These are phyloP conservation scores for Ophioninae sp. DNA, from an alignment of 2,888 invertebrate genomes.

Conservation along the genomic window DNA sequence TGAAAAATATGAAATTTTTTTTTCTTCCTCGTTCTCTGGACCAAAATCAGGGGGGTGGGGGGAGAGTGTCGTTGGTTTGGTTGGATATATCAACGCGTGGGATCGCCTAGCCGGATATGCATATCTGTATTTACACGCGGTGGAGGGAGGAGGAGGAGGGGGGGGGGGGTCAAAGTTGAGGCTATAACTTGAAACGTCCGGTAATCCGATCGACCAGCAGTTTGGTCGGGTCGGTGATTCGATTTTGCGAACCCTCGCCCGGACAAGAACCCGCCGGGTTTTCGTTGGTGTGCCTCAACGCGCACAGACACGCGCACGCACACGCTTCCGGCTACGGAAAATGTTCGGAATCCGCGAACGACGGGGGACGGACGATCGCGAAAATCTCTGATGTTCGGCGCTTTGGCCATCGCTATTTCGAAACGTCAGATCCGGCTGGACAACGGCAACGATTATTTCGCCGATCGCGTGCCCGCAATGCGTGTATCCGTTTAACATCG, in stretches of 20 bases:
- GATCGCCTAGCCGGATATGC: background rate
- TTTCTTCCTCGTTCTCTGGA: background rate
- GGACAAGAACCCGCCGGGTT: slow-evolving; percentile 33
- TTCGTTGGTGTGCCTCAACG: too few relatives aligned
- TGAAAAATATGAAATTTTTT: slow-evolving; percentile 61
- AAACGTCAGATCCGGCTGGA: too few relatives aligned
- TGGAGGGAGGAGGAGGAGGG: too few relatives aligned
- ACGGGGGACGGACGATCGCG: slow-evolving; percentile 12
- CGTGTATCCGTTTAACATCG: too few relatives aligned
- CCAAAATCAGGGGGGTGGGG: too few relatives aligned
- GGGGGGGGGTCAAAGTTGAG: slow-evolving; percentile 50
- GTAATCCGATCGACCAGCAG: slow-evolving; percentile 65
- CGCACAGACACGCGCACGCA: too few relatives aligned
- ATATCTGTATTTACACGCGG: slow-evolving; percentile 13
- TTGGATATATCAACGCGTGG: too few relatives aligned
- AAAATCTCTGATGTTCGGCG: slow-evolving; percentile 29
- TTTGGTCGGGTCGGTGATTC: slow-evolving; percentile 65
- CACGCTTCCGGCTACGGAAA: too few relatives aligned
- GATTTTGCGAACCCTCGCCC: slow-evolving; percentile 64
- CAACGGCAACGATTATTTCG: background rate
- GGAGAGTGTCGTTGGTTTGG: too few relatives aligned
- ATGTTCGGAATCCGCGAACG: slow-evolving; percentile 62
- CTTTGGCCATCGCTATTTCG: background rate
- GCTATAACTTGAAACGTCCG: slow-evolving; percentile 53
- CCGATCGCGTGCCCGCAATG: background rate